phyloP scores from a whole-genome alignment of 2,113 vertebrate species.

The Myotis lucifugus region DNA sequence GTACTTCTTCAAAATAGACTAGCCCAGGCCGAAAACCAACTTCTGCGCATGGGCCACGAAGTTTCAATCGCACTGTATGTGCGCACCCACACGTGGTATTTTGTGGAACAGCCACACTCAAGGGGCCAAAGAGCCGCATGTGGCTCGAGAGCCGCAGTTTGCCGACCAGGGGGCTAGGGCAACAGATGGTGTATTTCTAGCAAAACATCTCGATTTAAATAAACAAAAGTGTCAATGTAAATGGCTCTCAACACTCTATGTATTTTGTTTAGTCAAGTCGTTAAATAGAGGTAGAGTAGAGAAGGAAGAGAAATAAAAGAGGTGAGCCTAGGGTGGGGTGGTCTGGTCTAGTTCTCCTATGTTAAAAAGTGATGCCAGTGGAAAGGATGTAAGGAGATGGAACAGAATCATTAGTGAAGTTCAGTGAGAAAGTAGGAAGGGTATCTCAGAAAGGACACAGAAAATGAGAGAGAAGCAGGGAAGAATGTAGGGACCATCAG shows the following conservation, averaged over 20 bases:
- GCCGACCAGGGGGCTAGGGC: too few relatives aligned
- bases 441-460: background rate
- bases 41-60: too few relatives aligned
- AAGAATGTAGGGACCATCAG: background rate
- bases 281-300: background rate
- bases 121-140: too few relatives aligned
- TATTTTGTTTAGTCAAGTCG: background rate
- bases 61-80: too few relatives aligned
- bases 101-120: too few relatives aligned
- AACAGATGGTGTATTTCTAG: background rate
- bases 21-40: too few relatives aligned
- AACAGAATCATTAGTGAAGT: background rate
- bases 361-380: background rate
- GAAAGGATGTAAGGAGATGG: background rate
- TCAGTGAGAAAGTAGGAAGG: background rate
- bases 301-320: background rate
- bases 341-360: background rate
- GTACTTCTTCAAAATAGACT: too few relatives aligned
- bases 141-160: too few relatives aligned
- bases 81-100: too few relatives aligned
- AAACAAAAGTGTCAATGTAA: background rate
- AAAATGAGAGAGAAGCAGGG: background rate
- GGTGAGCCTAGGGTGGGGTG: rapidly evolving
- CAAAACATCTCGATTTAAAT: background rate
- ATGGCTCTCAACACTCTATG: background rate